Conservation (phyloP, 2,113 vertebrate species). For the Cynocephalus volans region DNA sequence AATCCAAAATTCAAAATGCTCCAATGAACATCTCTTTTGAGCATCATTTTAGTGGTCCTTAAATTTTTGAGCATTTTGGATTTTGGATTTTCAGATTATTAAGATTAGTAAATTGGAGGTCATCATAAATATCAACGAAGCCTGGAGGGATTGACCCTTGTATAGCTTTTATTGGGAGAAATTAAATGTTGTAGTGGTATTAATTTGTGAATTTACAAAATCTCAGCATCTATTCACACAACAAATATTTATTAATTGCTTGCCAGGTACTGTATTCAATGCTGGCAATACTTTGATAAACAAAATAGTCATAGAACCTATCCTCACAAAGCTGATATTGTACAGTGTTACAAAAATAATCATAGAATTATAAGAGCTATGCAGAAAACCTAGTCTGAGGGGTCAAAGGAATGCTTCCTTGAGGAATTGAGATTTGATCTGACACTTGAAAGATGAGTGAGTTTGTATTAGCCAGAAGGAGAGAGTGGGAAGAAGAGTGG, state of each 20-base stretch:
- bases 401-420: not conserved
- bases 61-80: no score
- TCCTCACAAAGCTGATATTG: not conserved
- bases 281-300: not conserved
- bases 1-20: no score
- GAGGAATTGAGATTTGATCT: constrained; percentile 1
- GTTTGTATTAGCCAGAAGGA: not conserved
- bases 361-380: not conserved
- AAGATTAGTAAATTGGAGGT: constrained; percentile 17
- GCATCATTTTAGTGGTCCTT: no score
- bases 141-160: not conserved
- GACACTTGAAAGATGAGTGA: constrained; percentile 8
- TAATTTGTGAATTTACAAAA: constrained; percentile 47
- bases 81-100: not conserved
- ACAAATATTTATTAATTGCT: constrained; percentile 19
- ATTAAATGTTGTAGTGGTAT: not conserved
- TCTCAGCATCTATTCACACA: not conserved
- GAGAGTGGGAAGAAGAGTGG: not conserved
- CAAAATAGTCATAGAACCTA: not conserved
- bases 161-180: constrained; percentile 29
- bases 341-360: constrained; percentile 18
- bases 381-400: not conserved
- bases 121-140: not conserved
- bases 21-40: no score
- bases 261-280: not conserved